phyloP scores from a whole-genome alignment of 2,888 invertebrate genomes.

The Malthinus flaveolus region DNA sequence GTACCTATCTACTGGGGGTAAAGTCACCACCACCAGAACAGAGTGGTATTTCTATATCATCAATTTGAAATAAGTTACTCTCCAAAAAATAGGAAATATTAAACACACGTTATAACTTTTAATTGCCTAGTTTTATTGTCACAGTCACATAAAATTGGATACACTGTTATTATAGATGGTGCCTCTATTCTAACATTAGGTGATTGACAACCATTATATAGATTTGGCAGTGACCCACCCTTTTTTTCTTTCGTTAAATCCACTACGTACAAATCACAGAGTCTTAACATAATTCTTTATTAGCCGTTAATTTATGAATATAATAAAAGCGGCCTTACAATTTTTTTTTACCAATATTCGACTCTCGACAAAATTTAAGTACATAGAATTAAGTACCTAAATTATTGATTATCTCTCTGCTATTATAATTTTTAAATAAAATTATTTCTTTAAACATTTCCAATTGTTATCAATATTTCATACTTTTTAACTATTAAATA shows the following conservation, averaged over 20 bases:
- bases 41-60: no score
- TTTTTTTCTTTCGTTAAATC: conserved; percentile 4
- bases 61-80: no score
- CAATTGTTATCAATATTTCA: background rate
- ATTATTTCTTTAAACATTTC: conserved; percentile 3
- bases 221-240: conserved; percentile 27
- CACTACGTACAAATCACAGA: conserved; percentile 24
- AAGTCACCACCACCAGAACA: no score
- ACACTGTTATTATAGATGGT: conserved; percentile 27
- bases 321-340: conserved; percentile 17
- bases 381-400: conserved; percentile 25
- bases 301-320: background rate
- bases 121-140: conserved; percentile 53
- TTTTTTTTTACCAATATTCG: conserved; percentile 17
- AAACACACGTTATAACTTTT: conserved; percentile 32
- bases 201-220: conserved; percentile 26
- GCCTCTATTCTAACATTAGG: conserved; percentile 24
- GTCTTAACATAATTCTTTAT: conserved; percentile 16
- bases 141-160: conserved; percentile 49
- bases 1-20: no score
- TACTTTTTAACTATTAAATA: conserved; percentile 4
- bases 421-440: conserved; percentile 8
- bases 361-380: conserved; percentile 24
- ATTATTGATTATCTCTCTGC: conserved; percentile 29
- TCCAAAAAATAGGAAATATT: background rate